phyloP scores from a whole-genome alignment of 2,113 vertebrate species.

The rabbit (Oryctolagus cuniculus) region mOryCun1.1 NC_091443.1:67574501-67575000 shows the following conservation, averaged over 20 bases:
- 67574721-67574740: not conserved
- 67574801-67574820: constrained; percentile 15
- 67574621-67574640: not conserved
- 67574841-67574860: constrained; percentile 18
- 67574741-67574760: constrained; percentile 35
- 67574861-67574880: not conserved
- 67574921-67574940: not conserved
- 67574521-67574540: not conserved
- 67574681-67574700: not conserved
- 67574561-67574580: not conserved
- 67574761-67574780: constrained; percentile 35
- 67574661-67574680: not conserved
- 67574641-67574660: not conserved
- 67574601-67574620: constrained; percentile 34
- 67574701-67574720: constrained; percentile 21
- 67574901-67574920: constrained; percentile 17
- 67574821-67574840: constrained; percentile 3
- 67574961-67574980: not conserved
- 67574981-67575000: constrained; percentile 50
- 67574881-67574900: constrained; percentile 25
- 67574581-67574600: not conserved
- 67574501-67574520: not conserved
- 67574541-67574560: not conserved
- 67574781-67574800: not conserved
- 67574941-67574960: not conserved